A percentile compares a stretch with the other conserved stretches of the same genome.
phyloP scores from a whole-genome alignment of 2,797 vertebrate species.

The Leucoraja ocellata region DNA sequence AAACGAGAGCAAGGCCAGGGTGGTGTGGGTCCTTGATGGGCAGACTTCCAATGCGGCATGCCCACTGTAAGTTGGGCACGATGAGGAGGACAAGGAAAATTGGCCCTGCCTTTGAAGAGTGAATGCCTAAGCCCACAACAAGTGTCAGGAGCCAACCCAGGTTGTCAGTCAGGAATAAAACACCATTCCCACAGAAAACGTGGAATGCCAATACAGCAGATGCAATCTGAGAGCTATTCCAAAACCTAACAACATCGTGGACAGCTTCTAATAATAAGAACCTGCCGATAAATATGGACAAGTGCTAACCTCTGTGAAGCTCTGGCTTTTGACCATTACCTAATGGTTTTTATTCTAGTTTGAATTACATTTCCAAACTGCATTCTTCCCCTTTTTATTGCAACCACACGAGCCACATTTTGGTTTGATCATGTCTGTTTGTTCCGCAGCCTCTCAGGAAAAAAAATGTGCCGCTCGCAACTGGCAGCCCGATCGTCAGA shows the following conservation, averaged over 20 bases:
- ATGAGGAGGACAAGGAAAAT: background rate
- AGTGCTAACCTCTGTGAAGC: background rate
- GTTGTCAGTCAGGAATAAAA: background rate
- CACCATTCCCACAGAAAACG: background rate
- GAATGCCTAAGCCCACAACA: background rate
- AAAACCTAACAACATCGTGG: background rate
- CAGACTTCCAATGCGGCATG: no score
- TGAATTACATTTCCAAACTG: background rate
- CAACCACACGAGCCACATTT: background rate
- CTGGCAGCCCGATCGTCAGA: slow-evolving; percentile 11
- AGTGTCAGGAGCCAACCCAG: background rate
- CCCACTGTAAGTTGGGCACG: background rate
- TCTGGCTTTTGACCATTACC: background rate
- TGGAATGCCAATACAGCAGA: slow-evolving; percentile 13
- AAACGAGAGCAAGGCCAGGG: no score
- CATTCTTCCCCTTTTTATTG: background rate
- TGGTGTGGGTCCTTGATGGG: background rate
- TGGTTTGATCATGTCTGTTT: slow-evolving; percentile 21
- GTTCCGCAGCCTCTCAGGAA: background rate
- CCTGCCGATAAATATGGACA: background rate
- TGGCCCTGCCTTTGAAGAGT: background rate
- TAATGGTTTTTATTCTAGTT: background rate
- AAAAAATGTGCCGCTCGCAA: slow-evolving; percentile 15
- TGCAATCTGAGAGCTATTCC: background rate
- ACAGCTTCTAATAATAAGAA: background rate